These are phyloP conservation scores for Cactoblastis cactorum DNA, from an alignment of 2,888 invertebrate genomes.

Conservation along the genomic window DNA sequence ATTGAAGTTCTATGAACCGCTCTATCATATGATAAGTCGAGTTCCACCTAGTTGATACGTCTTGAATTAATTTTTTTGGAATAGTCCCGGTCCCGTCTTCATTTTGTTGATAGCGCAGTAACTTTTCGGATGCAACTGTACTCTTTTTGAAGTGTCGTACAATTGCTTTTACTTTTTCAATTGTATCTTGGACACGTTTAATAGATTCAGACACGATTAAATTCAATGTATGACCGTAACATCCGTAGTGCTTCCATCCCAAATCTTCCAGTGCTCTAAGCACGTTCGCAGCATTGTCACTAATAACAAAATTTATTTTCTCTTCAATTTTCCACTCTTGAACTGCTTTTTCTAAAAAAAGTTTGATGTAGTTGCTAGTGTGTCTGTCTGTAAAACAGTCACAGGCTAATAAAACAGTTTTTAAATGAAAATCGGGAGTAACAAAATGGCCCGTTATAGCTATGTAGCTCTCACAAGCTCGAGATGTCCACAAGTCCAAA, in stretches of 20 bases:
- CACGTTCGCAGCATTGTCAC: slow-evolving; percentile 28
- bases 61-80: slow-evolving; percentile 9
- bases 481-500: slow-evolving; percentile 27
- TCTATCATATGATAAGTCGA: slow-evolving; percentile 10
- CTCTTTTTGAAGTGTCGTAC: slow-evolving; percentile 23
- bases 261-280: slow-evolving; percentile 19
- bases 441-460: slow-evolving; percentile 27
- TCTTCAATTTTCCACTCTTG: slow-evolving; percentile 17
- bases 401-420: slow-evolving; percentile 23
- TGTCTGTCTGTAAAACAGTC: slow-evolving; percentile 18
- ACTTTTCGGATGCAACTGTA: slow-evolving; percentile 18
- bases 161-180: slow-evolving; percentile 23
- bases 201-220: slow-evolving; percentile 22
- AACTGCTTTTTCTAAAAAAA: slow-evolving; percentile 14
- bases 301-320: slow-evolving; percentile 23
- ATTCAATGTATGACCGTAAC: slow-evolving; percentile 27
- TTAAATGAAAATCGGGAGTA: slow-evolving; percentile 18
- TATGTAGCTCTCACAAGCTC: slow-evolving; percentile 23
- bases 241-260: slow-evolving; percentile 27
- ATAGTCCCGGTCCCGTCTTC: neutral
- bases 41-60: slow-evolving; percentile 13
- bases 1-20: slow-evolving; percentile 10
- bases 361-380: slow-evolving; percentile 20
- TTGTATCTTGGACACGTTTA: neutral
- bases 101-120: slow-evolving; percentile 13